Evolutionary conservation across 1,140 invertebrate genomes (phyloP), one percentile per base, ranked within the genome.

Genomic region (Cataglyphis hispanica): DNA sequence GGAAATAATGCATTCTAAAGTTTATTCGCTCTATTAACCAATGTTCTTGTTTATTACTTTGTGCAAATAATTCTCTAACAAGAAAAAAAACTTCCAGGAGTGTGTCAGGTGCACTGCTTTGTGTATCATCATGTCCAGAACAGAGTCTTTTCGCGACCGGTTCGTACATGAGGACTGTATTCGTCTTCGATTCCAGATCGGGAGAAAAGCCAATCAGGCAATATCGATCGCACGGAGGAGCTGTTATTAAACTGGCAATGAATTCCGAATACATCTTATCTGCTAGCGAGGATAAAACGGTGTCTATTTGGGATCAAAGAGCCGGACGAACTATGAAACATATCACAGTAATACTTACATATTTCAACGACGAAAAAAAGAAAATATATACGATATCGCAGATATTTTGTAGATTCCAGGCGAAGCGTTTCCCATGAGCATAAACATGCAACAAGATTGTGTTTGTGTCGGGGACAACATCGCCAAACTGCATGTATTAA

Each of bases 231-330:
- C 94, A 95, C 84, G 85, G 86, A 37, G 76, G 91, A 67, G 91
- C 94, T 11, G 93, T 94, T 7, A 87, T 95, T 43, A 91, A 87
- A 46, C 16, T 95, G 11, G 87, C 90, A 11, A 94, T 94, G 93
- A 92, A 89, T 70, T 91, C 93, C 0, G 64, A 92, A 61, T 94
- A 91, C 46, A 92, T 95, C 70, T 58, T 95, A 13, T 94, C 94
- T 16, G 93, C 92, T 13, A 94, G 94, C 64, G 93, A 95, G 70
- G 94, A 95, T 56, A 93, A 87, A 83, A 94, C 93, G 25, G 89
- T 95, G 2, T 85, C 90, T 27, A 70, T 95, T 64, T 95, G 92
- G 92, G 94, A 95, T 90, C 93, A 92, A 66, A 92, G 93, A 83
- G 89, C 92, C 6, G 60, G 90, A 63, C 86, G 67, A 76, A 88